A percentile compares a stretch with the other conserved stretches of the same genome.
Evolutionary conservation across 2,113 vertebrate species (phyloP).

Genomic region (Oxyruncus cristatus): DNA sequence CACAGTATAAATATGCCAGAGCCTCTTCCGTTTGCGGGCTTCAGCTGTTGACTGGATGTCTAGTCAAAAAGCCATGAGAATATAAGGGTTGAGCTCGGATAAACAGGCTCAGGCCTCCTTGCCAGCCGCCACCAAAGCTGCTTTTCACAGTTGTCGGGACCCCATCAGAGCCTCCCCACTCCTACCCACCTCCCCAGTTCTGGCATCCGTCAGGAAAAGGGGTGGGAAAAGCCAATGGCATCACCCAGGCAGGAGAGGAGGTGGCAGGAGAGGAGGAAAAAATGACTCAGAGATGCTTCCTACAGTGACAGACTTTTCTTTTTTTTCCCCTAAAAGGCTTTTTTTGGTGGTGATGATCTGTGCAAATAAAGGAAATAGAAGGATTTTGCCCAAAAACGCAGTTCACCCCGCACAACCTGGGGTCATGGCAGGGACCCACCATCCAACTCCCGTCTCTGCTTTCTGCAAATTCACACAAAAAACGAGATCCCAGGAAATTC

Average conservation of each 20-base stretch:
- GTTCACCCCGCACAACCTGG: background rate
- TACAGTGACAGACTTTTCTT: background rate
- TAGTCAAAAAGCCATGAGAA: constrained; percentile 39
- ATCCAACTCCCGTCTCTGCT: fast-evolving
- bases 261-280: background rate
- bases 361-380: background rate
- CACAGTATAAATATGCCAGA: constrained; percentile 50
- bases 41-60: constrained; percentile 46
- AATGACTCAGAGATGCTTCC: background rate
- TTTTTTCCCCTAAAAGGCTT: background rate
- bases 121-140: background rate
- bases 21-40: constrained; percentile 35
- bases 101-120: background rate
- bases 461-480: background rate
- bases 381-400: background rate
- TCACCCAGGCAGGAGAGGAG: background rate
- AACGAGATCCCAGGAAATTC: background rate
- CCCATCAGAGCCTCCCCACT: background rate
- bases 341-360: background rate
- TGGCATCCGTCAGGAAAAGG: background rate
- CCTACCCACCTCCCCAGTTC: background rate
- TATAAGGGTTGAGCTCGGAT: background rate
- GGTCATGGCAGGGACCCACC: background rate
- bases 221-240: background rate
- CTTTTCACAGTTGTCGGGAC: background rate